These are phyloP conservation scores for Phalera bucephala DNA, from an alignment of 2,888 invertebrate genomes.

Conservation along the genomic window DNA sequence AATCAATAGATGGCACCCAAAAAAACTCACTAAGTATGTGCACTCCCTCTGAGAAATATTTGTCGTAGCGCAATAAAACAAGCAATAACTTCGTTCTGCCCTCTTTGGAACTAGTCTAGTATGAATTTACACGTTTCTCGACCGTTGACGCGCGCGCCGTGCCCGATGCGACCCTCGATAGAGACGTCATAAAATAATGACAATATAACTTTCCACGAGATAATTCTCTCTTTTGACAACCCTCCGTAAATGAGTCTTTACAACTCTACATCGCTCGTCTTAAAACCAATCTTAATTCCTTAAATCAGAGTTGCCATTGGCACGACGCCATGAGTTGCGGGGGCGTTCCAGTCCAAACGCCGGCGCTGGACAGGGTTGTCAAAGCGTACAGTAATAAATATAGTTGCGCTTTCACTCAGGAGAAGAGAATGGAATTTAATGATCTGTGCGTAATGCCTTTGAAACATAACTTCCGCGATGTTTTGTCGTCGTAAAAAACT, in stretches of 20 bases:
- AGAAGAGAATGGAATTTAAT: conserved; percentile 66
- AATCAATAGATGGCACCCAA: too few species aligned
- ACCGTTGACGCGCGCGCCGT: conserved; percentile 40
- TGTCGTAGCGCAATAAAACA: conserved; percentile 26
- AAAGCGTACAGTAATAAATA: conserved; percentile 73
- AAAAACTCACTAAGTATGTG: too few species aligned
- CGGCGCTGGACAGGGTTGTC: conserved; percentile 57
- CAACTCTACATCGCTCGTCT: background rate
- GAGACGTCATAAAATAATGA: conserved; percentile 79
- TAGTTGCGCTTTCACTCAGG: conserved; percentile 58
- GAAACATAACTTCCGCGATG: conserved; percentile 73
- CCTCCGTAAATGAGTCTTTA: conserved; percentile 36
- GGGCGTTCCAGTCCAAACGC: conserved; percentile 25
- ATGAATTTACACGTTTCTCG: conserved; percentile 50
- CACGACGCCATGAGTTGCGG: conserved; percentile 1
- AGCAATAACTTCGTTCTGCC: conserved; percentile 41
- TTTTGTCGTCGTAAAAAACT: conserved; percentile 73
- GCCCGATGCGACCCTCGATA: conserved; percentile 45
- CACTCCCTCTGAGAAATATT: background rate
- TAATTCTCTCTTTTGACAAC: conserved; percentile 50
- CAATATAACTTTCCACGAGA: conserved; percentile 55
- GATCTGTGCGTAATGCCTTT: conserved; percentile 73
- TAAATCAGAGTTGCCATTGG: conserved; percentile 7
- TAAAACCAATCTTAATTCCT: conserved; percentile 13
- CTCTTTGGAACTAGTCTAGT: conserved; percentile 42